phyloP scores from a whole-genome alignment of 2,888 invertebrate genomes.

The Apeira syringaria region DNA sequence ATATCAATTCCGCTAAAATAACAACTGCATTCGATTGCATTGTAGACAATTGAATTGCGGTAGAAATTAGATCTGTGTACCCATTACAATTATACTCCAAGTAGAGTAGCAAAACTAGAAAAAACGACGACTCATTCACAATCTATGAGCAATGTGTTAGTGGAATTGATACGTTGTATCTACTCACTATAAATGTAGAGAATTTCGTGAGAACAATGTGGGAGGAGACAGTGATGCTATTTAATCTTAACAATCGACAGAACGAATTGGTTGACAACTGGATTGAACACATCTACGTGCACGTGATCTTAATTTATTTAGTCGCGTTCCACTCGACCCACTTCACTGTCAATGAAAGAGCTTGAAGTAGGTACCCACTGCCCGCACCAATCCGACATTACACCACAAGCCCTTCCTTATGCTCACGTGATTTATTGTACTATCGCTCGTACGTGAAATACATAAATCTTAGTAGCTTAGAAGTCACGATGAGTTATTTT shows the following conservation, averaged over 20 bases:
- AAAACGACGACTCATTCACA: no score
- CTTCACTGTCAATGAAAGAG: conserved; percentile 60
- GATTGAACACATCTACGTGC: conserved; percentile 31
- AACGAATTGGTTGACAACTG: conserved; percentile 34
- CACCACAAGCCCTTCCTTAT: conserved; percentile 36
- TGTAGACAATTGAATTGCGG: no score
- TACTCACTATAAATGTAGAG: no score
- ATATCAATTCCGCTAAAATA: no score
- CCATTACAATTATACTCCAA: no score
- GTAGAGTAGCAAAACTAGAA: no score
- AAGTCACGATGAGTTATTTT: background rate
- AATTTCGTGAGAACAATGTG: conserved; percentile 11
- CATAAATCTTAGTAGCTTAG: background rate
- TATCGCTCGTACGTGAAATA: conserved; percentile 2
- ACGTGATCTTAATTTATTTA: conserved; percentile 62
- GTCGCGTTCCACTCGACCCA: conserved; percentile 67
- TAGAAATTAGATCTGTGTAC: no score
- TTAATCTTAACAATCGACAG: conserved; percentile 20
- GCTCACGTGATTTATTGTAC: conserved; percentile 27
- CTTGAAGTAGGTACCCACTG: conserved; percentile 51
- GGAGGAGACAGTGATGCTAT: conserved; percentile 20
- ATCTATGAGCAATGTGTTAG: no score
- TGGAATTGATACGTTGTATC: no score
- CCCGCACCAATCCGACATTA: conserved; percentile 43
- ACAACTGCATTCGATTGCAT: no score